Conservation (phyloP, 2,888 invertebrate genomes). For the Pyrrhia umbra region DNA sequence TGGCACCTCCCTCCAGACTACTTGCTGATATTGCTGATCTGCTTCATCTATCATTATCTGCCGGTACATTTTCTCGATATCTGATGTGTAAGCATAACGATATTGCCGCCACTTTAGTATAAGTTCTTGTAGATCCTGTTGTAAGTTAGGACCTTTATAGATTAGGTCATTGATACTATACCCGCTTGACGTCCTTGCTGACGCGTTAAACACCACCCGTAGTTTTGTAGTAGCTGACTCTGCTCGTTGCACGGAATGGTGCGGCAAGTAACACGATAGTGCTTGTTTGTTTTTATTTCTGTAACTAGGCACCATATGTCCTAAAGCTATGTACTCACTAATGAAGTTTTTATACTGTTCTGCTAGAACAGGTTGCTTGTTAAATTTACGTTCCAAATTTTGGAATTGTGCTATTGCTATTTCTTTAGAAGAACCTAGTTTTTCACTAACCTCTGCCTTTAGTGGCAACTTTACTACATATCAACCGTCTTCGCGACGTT, state of each 20-base stretch:
- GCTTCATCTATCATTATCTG: background rate
- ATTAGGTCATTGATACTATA: no score
- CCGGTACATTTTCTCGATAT: slow-evolving; percentile 11
- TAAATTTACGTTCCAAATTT: background rate
- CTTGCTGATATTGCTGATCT: slow-evolving; percentile 9
- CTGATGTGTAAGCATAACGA: background rate
- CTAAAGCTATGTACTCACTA: slow-evolving; percentile 11
- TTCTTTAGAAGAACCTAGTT: no score
- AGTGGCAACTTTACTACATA: no score
- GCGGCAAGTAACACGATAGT: slow-evolving; percentile 1
- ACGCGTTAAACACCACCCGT: no score
- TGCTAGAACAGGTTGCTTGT: slow-evolving; percentile 1
- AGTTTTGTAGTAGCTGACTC: no score
- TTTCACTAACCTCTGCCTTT: no score
- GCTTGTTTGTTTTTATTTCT: background rate
- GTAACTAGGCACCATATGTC: slow-evolving; percentile 9
- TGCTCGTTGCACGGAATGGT: no score
- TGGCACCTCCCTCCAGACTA: slow-evolving; percentile 1
- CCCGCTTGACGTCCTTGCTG: no score
- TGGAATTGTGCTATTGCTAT: no score
- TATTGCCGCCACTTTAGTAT: background rate
- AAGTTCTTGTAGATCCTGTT: no score
- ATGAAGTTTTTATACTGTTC: slow-evolving; percentile 14
- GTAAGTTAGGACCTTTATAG: no score
- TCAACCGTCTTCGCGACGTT: slow-evolving; percentile 4